Conservation (phyloP, 2,888 invertebrate species). For the Erpobdella octoculata region DNA sequence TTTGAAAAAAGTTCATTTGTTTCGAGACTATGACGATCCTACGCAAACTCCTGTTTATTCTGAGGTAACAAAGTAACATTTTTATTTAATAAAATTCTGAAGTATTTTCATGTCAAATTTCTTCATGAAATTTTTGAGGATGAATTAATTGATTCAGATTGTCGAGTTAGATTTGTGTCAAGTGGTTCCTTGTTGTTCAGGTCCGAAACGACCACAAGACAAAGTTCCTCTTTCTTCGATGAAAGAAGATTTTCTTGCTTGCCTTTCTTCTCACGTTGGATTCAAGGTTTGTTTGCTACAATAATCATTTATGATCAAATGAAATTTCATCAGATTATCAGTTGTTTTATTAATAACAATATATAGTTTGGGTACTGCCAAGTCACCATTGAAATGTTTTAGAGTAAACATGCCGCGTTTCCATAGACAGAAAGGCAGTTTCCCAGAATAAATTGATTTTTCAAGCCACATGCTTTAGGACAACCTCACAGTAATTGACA, state of each 20-base stretch:
- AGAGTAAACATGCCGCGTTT: too few relatives aligned
- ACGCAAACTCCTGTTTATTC: conserved; percentile 75
- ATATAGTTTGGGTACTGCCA: too few relatives aligned
- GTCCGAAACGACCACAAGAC: conserved; percentile 94
- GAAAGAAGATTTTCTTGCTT: conserved; percentile 77
- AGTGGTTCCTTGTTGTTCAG: conserved; percentile 88
- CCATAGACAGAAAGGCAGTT: too few relatives aligned
- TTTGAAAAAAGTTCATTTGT: conserved; percentile 70
- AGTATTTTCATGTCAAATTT: not conserved
- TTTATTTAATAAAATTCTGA: not conserved
- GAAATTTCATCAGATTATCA: too few relatives aligned
- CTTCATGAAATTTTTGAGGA: not conserved
- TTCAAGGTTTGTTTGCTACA: conserved; percentile 60
- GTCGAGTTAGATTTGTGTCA: conserved; percentile 75
- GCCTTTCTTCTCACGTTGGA: conserved; percentile 68
- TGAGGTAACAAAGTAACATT: conserved; percentile 48
- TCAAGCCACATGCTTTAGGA: too few relatives aligned
- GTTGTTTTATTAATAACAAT: too few relatives aligned
- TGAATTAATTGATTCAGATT: conserved; percentile 54
- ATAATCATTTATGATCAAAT: too few relatives aligned
- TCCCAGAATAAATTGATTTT: too few relatives aligned
- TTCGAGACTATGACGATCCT: conserved; percentile 70
- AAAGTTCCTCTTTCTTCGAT: conserved; percentile 80
- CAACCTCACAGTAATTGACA: too few relatives aligned
- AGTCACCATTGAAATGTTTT: too few relatives aligned